These are phyloP conservation scores for Micronycteris hirsuta DNA, from an alignment of 2,113 vertebrate species.

Conservation along the genomic window DNA sequence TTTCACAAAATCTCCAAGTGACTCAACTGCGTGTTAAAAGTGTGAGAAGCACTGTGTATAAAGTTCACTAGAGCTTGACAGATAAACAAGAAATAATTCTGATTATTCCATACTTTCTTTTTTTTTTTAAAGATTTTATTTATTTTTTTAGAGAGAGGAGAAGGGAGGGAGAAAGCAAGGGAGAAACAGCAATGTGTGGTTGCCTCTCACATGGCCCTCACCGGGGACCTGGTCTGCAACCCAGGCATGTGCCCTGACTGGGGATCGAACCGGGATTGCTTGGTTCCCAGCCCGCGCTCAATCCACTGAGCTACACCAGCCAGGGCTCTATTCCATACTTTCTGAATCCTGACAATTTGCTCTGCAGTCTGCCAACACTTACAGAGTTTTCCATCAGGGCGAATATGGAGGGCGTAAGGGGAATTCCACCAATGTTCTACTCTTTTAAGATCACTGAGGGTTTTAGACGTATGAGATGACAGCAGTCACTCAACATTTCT, in stretches of 20 bases:
- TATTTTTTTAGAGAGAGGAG: too few relatives aligned
- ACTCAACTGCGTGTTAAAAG: background rate
- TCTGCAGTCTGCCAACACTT: background rate
- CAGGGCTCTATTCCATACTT: background rate
- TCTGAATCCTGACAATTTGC: background rate
- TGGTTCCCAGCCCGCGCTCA: too few relatives aligned
- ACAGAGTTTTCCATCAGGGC: background rate
- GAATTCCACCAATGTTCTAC: background rate
- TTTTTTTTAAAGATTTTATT: too few relatives aligned
- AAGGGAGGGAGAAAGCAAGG: too few relatives aligned
- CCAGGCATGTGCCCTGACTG: too few relatives aligned
- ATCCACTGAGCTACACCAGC: too few relatives aligned
- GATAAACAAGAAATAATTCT: background rate
- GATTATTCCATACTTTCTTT: background rate
- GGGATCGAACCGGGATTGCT: too few relatives aligned
- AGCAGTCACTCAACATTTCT: background rate
- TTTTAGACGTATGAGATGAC: background rate
- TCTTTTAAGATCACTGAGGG: background rate
- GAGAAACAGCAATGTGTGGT: too few relatives aligned
- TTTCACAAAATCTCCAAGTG: background rate
- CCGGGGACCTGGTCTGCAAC: too few relatives aligned
- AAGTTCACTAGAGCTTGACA: background rate
- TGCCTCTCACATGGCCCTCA: too few relatives aligned
- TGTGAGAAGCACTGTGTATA: background rate
- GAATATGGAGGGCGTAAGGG: accelerated